Base-by-base conservation (phyloP, 2,888 invertebrate genomes). In the Margaritifera margaritifera region DNA sequence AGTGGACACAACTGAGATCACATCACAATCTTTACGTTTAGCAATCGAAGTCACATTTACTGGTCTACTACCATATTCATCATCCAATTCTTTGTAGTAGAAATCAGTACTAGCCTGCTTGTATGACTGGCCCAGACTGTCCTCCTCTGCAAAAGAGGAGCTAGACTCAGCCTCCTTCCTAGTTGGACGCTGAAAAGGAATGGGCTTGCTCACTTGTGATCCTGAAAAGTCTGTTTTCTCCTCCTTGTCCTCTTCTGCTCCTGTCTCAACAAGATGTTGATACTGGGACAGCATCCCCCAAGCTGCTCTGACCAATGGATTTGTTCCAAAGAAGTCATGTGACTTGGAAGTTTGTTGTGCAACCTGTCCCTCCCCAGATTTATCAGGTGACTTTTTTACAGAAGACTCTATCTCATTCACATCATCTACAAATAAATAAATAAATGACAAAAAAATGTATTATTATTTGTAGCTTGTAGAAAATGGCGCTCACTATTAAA, bases 261-360 rank as follows among this genome's bases (percentile, higher is more conserved):
- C 88, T 31, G 84, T 87, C 73, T 89, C 89, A 31, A 93, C 92
- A 61, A 95, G 90, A 87, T 95, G 94, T 83, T 94, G 94, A 85
- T 95, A 95, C 83, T 94, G 94, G 25, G 83, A 78, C 24, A 94
- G 94, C 51, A 94, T 92, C 86, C 94, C 83, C 52, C 87, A 74
- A 6, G 87, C 88, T 31, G 86, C 83, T 71, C 86, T 83, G 51
- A 85, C 78, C 60, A 83, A 65, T 6, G 83, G 71, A 11, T 80
- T 77, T 22, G 82, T 77, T 15, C 72, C 76, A 69, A 81, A 80
- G 59, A 84, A 67, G 62, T 83, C 84, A 62, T 81, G 80, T n/a
- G 82, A 78, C 61, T 78, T 79, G 64, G 60, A 68, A 59, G 67
- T 69, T 42, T 42, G 42, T 42, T 42, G 42, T 42, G 15, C 42